Conservation (phyloP, 2,888 invertebrate species). For the Drosophila neoperkinsi region DNA sequence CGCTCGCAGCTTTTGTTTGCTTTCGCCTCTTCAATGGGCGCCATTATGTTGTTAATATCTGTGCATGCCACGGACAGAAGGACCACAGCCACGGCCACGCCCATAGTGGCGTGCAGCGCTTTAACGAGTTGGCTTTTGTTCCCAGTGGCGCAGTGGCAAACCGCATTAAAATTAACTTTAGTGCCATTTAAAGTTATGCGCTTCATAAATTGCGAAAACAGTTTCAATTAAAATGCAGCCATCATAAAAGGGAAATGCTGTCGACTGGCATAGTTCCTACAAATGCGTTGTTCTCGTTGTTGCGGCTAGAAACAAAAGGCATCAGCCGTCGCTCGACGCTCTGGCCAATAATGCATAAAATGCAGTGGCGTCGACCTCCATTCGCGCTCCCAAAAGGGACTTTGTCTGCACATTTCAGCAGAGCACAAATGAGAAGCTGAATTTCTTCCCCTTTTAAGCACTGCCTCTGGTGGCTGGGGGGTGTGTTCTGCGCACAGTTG, state of each 20-base stretch:
- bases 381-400: neutral
- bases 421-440: neutral
- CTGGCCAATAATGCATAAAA: constrained; percentile 43
- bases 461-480: constrained; percentile 12
- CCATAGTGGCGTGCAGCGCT: constrained; percentile 11
- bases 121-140: constrained; percentile 61
- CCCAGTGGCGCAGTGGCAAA: constrained; percentile 60
- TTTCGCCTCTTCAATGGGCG: constrained; percentile 42
- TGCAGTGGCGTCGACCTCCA: constrained; percentile 29
- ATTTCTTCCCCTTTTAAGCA: neutral
- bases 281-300: constrained; percentile 58
- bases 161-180: constrained; percentile 79
- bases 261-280: constrained; percentile 67
- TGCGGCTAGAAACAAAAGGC: constrained; percentile 51
- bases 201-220: constrained; percentile 79
- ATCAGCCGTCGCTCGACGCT: constrained; percentile 36
- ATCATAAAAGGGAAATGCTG: constrained; percentile 80
- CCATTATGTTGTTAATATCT: constrained; percentile 59
- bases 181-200: constrained; percentile 80
- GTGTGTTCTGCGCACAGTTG: constrained; percentile 9
- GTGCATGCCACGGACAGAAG: constrained; percentile 39
- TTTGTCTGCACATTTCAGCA: neutral
- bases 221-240: constrained; percentile 79
- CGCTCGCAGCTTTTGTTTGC: constrained; percentile 58
- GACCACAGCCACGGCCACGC: constrained; percentile 39